These are phyloP conservation scores for Micronycteris hirsuta DNA, from an alignment of 2,113 vertebrate species.

Conservation along the genomic window DNA sequence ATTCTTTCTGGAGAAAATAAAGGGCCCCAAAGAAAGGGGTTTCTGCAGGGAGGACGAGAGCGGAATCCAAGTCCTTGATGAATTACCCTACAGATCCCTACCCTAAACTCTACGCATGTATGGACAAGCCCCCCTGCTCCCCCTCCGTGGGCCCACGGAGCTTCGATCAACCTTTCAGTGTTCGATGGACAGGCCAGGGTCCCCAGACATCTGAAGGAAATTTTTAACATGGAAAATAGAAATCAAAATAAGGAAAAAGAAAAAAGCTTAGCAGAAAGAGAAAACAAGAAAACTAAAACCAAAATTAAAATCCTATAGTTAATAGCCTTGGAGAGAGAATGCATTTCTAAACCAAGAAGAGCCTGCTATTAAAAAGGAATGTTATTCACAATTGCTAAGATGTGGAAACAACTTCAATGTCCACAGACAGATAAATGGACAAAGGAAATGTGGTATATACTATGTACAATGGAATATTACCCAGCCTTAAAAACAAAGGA, in stretches of 20 bases:
- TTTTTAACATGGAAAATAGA: not conserved
- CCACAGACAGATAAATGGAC: not conserved
- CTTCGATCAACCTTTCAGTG: not conserved
- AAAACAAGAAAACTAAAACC: not conserved
- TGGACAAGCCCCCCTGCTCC: not conserved
- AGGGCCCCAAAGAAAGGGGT: not conserved
- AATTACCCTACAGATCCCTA: not conserved
- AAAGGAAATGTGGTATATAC: not conserved
- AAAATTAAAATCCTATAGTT: not conserved
- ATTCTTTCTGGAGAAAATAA: not conserved
- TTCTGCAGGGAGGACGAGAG: not conserved
- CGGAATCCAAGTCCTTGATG: not conserved
- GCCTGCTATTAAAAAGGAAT: not conserved
- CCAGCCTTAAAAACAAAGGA: not conserved
- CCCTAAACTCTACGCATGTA: not conserved
- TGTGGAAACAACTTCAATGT: not conserved
- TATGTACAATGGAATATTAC: not conserved
- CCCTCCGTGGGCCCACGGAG: not conserved
- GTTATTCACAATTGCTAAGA: not conserved
- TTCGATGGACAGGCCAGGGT: not conserved
- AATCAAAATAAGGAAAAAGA: not conserved
- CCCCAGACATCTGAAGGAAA: not conserved
- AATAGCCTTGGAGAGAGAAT: not conserved
- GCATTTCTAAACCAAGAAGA: not conserved
- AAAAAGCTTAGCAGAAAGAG: not conserved